Evolutionary conservation across 1,140 invertebrate species (phyloP), one percentile per base, ranked within the genome.

Genomic region (Philopotamus ludificatus): DNA sequence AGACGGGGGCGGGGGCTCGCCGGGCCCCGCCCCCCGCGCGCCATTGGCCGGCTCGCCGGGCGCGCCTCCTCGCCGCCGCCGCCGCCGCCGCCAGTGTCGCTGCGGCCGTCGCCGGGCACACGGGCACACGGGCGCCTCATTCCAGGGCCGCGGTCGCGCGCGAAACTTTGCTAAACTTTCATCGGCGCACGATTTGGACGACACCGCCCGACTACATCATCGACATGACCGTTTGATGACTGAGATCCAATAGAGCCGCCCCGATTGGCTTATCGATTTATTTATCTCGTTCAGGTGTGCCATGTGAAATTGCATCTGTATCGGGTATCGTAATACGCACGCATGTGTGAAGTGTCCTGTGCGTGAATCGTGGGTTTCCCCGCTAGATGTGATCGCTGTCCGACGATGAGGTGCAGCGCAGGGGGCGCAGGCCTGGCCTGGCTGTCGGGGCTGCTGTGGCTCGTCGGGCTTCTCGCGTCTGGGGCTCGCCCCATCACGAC

Each of bases 401-500:
- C 20, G n/a, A 26, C 8, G 39, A 28, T 18, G 18, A 16, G 34
- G 21, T 42, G 15, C 34, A 10, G 34, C 22, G 26, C 47, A 21
- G 26, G 45, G 47, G 42, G 54, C 54, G 16, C 25, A 42, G 42
- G 54, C 44, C n/a, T 26, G 47, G 44, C 25, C 21, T 42, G 41
- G n/a, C 22, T 34, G 7, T 28, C 26, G 54, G 59, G 18, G 16
- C 42, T 67, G 16, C 25, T 66, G 21, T 50, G 34, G 51, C 9
- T 59, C 22, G 63, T 34, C 55, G 53, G 25, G 51, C 47, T 47
- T 1, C 57, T 70, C 9, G 41, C 49, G 10, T 44, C 59, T 3
- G 51, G 64, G 21, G 34, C 65, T 23, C 53, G 50, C 16, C 28
- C 61, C 4, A 21, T 49, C n/a, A 67, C 68, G 21, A 70, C 68